These are phyloP conservation scores for Andrena bicolor DNA, from an alignment of 2,888 invertebrate species.

Conservation along the genomic window DNA sequence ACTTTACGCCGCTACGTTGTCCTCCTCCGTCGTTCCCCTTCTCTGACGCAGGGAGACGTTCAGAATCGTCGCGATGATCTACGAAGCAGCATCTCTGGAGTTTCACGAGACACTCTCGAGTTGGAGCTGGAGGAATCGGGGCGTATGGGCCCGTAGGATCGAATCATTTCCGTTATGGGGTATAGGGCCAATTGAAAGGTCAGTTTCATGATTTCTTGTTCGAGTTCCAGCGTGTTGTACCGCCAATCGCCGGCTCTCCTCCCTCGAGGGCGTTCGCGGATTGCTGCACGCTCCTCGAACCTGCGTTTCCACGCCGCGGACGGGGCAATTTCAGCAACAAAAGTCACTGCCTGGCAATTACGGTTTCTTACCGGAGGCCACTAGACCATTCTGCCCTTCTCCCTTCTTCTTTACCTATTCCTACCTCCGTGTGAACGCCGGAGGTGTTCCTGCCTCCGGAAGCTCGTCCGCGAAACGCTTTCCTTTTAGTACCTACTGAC, in stretches of 20 bases:
- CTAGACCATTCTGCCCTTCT: slow-evolving; percentile 18
- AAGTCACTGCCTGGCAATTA: slow-evolving; percentile 74
- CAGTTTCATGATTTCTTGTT: slow-evolving; percentile 63
- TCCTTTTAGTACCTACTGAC: slow-evolving; percentile 14
- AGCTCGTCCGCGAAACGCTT: slow-evolving; percentile 35
- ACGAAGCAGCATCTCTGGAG: neutral
- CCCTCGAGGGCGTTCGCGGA: slow-evolving; percentile 19
- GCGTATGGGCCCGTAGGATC: neutral
- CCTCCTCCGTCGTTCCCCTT: neutral
- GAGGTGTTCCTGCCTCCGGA: slow-evolving; percentile 44
- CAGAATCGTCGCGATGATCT: neutral
- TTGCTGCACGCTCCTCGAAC: slow-evolving; percentile 19
- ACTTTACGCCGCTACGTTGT: slow-evolving; percentile 20
- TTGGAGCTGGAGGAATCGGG: neutral
- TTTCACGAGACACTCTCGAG: neutral
- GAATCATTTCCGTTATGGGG: slow-evolving; percentile 24
- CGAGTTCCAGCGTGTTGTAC: slow-evolving; percentile 68
- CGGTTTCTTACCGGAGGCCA: slow-evolving; percentile 68
- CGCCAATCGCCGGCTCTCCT: slow-evolving; percentile 30
- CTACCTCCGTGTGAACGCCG: slow-evolving; percentile 18
- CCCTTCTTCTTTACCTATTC: slow-evolving; percentile 33
- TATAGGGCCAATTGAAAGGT: slow-evolving; percentile 41
- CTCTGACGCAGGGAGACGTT: neutral
- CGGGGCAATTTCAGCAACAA: slow-evolving; percentile 68
- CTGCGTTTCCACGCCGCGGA: slow-evolving; percentile 55